Percentiles rank a stretch among this genome's conserved stretches.
These are phyloP conservation scores for Dione vanillae DNA, from an alignment of 2,888 invertebrate genomes.

Conservation along the genomic window DNA sequence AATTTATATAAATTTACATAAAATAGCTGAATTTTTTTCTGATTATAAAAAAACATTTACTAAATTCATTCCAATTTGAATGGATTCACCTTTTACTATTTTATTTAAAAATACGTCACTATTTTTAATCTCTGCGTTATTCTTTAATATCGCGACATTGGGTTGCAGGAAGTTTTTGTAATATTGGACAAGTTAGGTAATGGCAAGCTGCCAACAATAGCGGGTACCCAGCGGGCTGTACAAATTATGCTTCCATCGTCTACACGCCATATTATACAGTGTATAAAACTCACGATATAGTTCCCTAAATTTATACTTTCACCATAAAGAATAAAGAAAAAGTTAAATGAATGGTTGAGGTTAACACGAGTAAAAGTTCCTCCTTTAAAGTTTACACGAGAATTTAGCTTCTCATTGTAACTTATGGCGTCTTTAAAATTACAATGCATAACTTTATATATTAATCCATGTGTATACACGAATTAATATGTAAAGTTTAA, in stretches of 20 bases:
- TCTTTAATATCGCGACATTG: conserved; percentile 57
- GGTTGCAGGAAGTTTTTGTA: conserved; percentile 65
- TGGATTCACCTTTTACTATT: background rate
- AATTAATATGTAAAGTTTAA: background rate
- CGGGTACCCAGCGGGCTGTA: conserved; percentile 42
- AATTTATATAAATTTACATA: no score
- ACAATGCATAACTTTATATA: background rate
- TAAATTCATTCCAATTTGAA: background rate
- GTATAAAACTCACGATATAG: conserved; percentile 39
- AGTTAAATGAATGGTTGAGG: background rate
- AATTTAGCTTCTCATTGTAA: background rate
- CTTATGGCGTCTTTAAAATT: conserved; percentile 6
- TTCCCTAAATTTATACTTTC: conserved; percentile 37
- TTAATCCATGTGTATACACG: background rate
- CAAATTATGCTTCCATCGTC: conserved; percentile 44
- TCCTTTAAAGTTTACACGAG: background rate
- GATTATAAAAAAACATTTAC: no score
- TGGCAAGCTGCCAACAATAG: conserved; percentile 50
- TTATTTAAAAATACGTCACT: background rate
- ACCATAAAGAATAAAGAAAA: conserved; percentile 9
- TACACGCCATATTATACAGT: conserved; percentile 43
- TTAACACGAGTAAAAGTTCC: background rate
- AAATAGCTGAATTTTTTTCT: no score
- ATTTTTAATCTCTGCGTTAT: conserved; percentile 19
- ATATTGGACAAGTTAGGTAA: conserved; percentile 56